Percentiles rank a stretch among this genome's conserved stretches.
These are phyloP conservation scores for Gyrodactylus bullatarudis DNA, from an alignment of 1,140 invertebrate genomes.

Conservation along the genomic window DNA sequence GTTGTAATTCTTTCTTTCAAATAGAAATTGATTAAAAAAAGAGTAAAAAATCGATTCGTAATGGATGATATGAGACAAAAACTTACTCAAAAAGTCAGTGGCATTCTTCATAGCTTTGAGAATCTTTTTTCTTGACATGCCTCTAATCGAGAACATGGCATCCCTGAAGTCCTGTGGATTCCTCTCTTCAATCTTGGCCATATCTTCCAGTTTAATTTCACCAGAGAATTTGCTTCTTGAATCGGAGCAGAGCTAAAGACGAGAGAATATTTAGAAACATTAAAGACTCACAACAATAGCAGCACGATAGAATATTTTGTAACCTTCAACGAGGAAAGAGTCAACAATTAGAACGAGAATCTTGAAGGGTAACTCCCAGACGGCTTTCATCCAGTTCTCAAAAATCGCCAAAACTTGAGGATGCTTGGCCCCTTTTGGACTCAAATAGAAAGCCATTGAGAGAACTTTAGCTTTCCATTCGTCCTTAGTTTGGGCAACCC, in stretches of 20 bases:
- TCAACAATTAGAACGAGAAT: background rate
- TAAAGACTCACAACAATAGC: background rate
- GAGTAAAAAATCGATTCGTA: too few species aligned
- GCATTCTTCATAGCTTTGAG: background rate
- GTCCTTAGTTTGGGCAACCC: background rate
- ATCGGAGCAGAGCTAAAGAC: background rate
- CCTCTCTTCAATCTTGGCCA: background rate
- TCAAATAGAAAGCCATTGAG: background rate
- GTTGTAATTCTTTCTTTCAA: too few species aligned
- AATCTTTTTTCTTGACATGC: background rate
- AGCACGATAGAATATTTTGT: background rate
- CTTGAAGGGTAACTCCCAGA: background rate
- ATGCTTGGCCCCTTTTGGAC: background rate
- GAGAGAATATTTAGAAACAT: background rate
- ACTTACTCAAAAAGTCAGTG: background rate
- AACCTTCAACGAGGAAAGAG: background rate
- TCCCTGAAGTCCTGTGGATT: background rate
- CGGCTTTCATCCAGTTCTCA: background rate
- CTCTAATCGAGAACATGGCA: background rate
- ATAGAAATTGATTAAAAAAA: too few species aligned
- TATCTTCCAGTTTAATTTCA: background rate
- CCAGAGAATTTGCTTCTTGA: background rate
- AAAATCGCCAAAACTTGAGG: background rate
- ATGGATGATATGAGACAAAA: too few species aligned
- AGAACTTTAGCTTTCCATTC: background rate